Evolutionary conservation across 2,797 vertebrate species (phyloP), one percentile per base, ranked within the genome.

Genomic region (Glyptemys insculpta): DNA sequence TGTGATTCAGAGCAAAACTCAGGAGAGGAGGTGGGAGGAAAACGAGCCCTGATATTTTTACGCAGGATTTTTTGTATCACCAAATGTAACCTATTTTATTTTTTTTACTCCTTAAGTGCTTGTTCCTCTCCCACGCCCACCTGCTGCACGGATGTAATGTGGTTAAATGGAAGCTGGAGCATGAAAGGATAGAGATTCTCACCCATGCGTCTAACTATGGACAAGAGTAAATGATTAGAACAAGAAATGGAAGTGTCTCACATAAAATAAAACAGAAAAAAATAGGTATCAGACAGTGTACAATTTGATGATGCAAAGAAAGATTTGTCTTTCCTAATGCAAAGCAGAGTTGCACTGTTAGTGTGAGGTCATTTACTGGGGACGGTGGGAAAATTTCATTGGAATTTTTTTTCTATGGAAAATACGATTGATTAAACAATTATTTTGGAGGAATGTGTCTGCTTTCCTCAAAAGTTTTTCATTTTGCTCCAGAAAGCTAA

Each of bases 301-400:
- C 84, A 54, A 5, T 31, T 9, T 5, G 18, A 18, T 0, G 56
- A 53, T 34, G 79, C 57, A 3, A 2, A 34, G 29, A n/a, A 44
- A 53, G 84, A 44, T 12, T 1, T 8, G 56, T 3, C 9, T 2
- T 47, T 47, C 68, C 72, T 25, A 10, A 23, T 53, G 3, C 4
- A 7, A 10, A 37, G 65, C 86, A 2, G 2, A 5, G 25, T 2
- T 56, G 2, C 2, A 4, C 56, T 12, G 31, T 52, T 2, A 50
- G 80, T 83, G 81, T 34, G 29, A 4, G 41, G 5, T 37, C 84
- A 0, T 1, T 1, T 27, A 0, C 0, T 3, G 68, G 21, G 52
- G 74, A 5, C 6, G 2, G 62, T 15, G 79, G 49, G 86, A 62
- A 29, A 34, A 57, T 37, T 49, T 59, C 59, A 0, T 0, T 6